A percentile compares a stretch with the other conserved stretches of the same genome.
phyloP scores from a whole-genome alignment of 2,888 invertebrate species.

The Aspidapion aeneum region DNA sequence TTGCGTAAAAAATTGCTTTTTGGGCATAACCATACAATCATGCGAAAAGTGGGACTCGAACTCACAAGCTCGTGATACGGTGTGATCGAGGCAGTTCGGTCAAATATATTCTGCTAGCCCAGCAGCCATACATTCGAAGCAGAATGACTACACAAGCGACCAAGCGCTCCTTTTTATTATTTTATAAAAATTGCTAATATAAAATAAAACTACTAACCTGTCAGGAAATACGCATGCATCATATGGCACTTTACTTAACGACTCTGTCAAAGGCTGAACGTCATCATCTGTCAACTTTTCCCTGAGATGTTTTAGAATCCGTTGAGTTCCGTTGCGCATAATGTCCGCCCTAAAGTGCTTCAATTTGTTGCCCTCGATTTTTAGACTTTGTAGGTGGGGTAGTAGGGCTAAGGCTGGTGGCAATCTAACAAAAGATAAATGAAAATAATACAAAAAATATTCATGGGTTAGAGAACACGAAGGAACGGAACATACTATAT shows the following conservation, averaged over 20 bases:
- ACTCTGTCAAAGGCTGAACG: slow-evolving; percentile 17
- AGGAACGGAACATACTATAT: too few relatives aligned
- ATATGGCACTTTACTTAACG: slow-evolving; percentile 21
- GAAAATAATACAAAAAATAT: slow-evolving; percentile 12
- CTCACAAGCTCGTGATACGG: too few relatives aligned
- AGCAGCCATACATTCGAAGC: too few relatives aligned
- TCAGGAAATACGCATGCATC: slow-evolving; percentile 35
- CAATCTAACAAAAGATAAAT: slow-evolving; percentile 52
- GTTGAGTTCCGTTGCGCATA: slow-evolving; percentile 76
- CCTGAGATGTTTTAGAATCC: slow-evolving; percentile 74
- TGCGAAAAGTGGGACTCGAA: too few relatives aligned
- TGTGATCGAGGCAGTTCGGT: too few relatives aligned
- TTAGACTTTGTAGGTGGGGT: slow-evolving; percentile 76
- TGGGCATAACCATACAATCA: too few relatives aligned
- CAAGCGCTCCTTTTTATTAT: too few relatives aligned
- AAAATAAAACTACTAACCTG: slow-evolving; percentile 31
- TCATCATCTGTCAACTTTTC: slow-evolving; percentile 53
- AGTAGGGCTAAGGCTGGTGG: slow-evolving; percentile 67
- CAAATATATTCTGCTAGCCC: too few relatives aligned
- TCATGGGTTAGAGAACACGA: neutral
- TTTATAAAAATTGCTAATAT: too few relatives aligned
- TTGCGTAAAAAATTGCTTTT: too few relatives aligned
- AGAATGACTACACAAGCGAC: too few relatives aligned
- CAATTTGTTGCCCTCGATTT: slow-evolving; percentile 83
- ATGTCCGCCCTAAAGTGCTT: slow-evolving; percentile 79